These are phyloP conservation scores for Caenorhabditis plicata DNA, from an alignment of 2,888 invertebrate species.

Conservation along the genomic window DNA sequence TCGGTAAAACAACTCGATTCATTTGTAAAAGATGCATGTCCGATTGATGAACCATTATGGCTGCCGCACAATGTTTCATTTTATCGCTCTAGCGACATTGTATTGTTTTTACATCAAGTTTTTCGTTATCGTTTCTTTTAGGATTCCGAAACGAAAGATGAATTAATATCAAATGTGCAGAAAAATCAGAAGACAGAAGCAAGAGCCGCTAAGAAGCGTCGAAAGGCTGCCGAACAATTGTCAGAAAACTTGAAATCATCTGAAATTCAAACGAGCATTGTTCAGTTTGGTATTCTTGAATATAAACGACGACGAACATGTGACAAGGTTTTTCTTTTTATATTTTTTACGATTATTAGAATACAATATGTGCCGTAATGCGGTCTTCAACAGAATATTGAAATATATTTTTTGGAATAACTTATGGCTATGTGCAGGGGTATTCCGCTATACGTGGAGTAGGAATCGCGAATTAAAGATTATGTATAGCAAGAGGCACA, in stretches of 20 bases:
- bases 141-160: slow-evolving; percentile 21
- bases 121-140: background rate
- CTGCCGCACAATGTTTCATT: slow-evolving; percentile 26
- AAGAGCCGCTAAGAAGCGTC: slow-evolving; percentile 41
- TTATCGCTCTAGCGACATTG: no score
- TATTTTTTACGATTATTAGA: background rate
- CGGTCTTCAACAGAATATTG: background rate
- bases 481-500: no score
- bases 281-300: slow-evolving; percentile 58
- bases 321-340: background rate
- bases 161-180: slow-evolving; percentile 41
- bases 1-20: slow-evolving; percentile 21
- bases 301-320: slow-evolving; percentile 33
- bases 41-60: slow-evolving; percentile 39
- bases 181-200: slow-evolving; percentile 55
- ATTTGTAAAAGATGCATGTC: slow-evolving; percentile 12
- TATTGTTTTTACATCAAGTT: background rate
- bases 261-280: slow-evolving; percentile 53
- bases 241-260: slow-evolving; percentile 22
- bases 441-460: no score
- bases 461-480: no score
- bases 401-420: background rate
- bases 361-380: background rate
- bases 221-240: slow-evolving; percentile 42
- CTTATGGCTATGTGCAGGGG: no score